phyloP scores from a whole-genome alignment of 2,113 vertebrate genomes.

The Pteropus alecto region DNA sequence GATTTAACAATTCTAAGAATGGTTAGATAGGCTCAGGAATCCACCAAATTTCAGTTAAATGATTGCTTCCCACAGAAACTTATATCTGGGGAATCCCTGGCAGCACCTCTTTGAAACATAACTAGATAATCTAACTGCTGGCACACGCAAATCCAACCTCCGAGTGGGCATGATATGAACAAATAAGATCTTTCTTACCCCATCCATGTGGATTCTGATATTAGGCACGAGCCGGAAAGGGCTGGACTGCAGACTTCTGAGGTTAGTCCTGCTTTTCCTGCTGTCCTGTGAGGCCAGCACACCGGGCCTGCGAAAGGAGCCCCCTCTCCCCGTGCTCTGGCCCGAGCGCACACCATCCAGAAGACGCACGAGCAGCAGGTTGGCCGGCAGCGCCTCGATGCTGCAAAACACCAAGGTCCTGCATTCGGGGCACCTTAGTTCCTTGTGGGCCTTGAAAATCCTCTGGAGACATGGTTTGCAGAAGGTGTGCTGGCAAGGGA shows the following conservation, averaged over 20 bases:
- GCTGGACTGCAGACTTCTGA: slow-evolving; percentile 78
- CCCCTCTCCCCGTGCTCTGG: slow-evolving; percentile 69
- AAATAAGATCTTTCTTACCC: slow-evolving; percentile 82
- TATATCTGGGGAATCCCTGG: background rate
- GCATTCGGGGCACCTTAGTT: slow-evolving; percentile 93
- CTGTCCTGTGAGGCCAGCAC: slow-evolving; percentile 78
- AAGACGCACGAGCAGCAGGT: slow-evolving; percentile 90
- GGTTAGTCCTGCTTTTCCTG: slow-evolving; percentile 74
- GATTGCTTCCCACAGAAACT: background rate
- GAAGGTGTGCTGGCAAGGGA: slow-evolving; percentile 98
- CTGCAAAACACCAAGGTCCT: slow-evolving; percentile 84
- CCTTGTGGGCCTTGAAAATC: slow-evolving; percentile 86
- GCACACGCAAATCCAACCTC: background rate
- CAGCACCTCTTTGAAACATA: background rate
- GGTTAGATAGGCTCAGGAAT: background rate
- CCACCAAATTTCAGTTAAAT: background rate
- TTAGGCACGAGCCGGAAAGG: slow-evolving; percentile 81
- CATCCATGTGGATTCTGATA: slow-evolving; percentile 82
- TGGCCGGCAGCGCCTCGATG: slow-evolving; percentile 91
- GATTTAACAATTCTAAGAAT: background rate
- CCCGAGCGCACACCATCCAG: slow-evolving; percentile 86
- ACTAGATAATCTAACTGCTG: background rate
- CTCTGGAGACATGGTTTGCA: slow-evolving; percentile 92
- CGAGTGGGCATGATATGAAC: background rate
- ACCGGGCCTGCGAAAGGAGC: slow-evolving; percentile 78